phyloP scores from a whole-genome alignment of 2,888 invertebrate genomes.

The Hesperia comma region DNA sequence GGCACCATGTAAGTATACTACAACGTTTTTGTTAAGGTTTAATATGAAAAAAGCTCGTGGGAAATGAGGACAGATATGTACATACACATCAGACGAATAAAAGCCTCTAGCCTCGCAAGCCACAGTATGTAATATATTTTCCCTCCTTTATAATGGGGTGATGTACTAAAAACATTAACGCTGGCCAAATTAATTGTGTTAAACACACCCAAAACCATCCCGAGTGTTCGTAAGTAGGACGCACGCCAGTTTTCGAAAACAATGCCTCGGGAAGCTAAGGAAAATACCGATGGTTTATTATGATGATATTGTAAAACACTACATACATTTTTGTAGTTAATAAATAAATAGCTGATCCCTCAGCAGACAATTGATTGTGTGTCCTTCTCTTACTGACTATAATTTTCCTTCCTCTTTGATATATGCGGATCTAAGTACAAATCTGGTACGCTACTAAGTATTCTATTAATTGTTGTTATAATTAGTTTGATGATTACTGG shows the following conservation, averaged over 20 bases:
- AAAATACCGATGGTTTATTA: background rate
- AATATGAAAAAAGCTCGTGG: background rate
- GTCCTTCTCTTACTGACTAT: no score
- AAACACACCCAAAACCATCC: background rate
- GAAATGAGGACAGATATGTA: background rate
- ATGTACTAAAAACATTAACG: conserved; percentile 14
- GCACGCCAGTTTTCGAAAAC: background rate
- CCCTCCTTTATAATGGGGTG: conserved; percentile 1
- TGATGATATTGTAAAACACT: background rate
- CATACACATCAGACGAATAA: background rate
- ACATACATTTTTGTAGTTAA: background rate
- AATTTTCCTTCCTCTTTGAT: no score
- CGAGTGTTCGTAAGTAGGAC: background rate
- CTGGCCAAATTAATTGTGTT: conserved; percentile 3
- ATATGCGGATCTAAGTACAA: no score
- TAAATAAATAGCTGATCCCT: no score
- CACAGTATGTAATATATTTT: background rate
- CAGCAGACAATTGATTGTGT: no score
- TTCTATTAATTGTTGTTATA: background rate
- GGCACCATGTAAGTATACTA: background rate
- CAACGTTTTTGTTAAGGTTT: conserved; percentile 1
- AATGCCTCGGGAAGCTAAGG: background rate
- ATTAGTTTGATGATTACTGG: background rate
- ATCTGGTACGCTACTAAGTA: background rate
- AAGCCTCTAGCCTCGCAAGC: background rate